Evolutionary conservation across 1,140 invertebrate species (phyloP).

Genomic region (Rhopalosiphum maidis): DNA sequence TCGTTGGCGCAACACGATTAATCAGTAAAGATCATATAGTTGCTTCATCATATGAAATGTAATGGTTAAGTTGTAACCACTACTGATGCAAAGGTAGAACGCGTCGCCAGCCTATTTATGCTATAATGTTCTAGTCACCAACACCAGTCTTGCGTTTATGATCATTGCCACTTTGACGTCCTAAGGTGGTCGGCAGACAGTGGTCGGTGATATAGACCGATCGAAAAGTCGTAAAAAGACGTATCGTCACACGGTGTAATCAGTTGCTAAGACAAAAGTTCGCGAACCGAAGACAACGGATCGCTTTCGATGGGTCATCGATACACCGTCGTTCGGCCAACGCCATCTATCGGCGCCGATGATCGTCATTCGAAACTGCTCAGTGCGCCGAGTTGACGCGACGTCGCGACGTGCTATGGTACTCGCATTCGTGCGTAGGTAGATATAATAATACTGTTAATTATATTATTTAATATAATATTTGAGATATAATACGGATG

Average conservation of each 20-base stretch:
- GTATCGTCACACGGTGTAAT: rapidly evolving
- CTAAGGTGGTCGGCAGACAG: too few species aligned
- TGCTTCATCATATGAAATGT: constrained; percentile 48
- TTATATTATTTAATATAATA: too few species aligned
- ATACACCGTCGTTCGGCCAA: background rate
- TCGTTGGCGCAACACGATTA: constrained; percentile 22
- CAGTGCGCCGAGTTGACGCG: background rate
- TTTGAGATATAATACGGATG: too few species aligned
- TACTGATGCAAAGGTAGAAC: background rate
- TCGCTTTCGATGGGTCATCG: background rate
- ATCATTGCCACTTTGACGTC: rapidly evolving
- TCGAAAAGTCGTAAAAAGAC: too few species aligned
- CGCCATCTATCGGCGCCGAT: constrained; percentile 8
- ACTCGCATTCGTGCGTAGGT: too few species aligned
- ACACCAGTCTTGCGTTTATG: background rate
- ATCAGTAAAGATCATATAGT: constrained; percentile 7
- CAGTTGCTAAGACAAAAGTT: background rate
- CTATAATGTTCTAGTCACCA: background rate
- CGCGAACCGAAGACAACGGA: rapidly evolving
- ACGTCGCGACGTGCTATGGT: too few species aligned
- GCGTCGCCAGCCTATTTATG: background rate
- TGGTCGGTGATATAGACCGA: too few species aligned
- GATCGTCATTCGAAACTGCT: background rate
- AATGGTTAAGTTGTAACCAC: constrained; percentile 54
- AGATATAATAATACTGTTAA: too few species aligned